A percentile compares a stretch with the other conserved stretches of the same genome.
These are phyloP conservation scores for Alfaro cultratus DNA, from an alignment of 2,797 vertebrate genomes.

Conservation along the genomic window DNA sequence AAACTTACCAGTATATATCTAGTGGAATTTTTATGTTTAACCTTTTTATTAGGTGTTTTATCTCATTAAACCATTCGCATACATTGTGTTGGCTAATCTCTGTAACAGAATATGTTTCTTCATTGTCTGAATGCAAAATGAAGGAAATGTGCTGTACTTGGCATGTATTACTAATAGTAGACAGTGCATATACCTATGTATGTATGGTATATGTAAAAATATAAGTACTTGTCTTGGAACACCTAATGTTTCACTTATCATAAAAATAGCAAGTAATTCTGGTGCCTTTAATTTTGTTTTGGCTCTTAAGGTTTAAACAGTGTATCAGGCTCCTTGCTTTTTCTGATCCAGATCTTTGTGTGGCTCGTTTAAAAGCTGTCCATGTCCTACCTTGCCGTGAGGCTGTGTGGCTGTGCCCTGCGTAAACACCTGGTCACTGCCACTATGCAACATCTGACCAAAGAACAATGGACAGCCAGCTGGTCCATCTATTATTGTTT, in stretches of 20 bases:
- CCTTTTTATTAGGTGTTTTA: no score
- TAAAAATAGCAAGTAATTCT: not conserved
- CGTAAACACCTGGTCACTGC: conserved; percentile 78
- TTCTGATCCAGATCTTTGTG: conserved; percentile 33
- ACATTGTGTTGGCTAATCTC: no score
- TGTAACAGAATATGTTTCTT: no score
- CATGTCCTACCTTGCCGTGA: conserved; percentile 58
- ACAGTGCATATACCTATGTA: no score
- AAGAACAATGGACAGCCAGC: conserved; percentile 81
- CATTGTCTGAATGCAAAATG: no score
- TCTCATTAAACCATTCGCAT: no score
- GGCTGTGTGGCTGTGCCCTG: conserved; percentile 70
- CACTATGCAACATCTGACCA: conserved; percentile 62
- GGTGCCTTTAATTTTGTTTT: not conserved
- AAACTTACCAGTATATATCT: no score
- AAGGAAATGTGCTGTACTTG: no score
- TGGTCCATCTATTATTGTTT: conserved; percentile 83
- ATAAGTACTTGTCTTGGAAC: not conserved
- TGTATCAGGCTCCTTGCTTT: not conserved
- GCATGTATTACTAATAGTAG: no score
- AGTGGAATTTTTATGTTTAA: no score
- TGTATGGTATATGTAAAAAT: no score
- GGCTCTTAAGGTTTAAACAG: not conserved
- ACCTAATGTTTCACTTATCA: not conserved
- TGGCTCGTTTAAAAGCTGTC: conserved; percentile 57